Base-by-base conservation (phyloP, 2,113 vertebrate species). In the Columba livia region DNA sequence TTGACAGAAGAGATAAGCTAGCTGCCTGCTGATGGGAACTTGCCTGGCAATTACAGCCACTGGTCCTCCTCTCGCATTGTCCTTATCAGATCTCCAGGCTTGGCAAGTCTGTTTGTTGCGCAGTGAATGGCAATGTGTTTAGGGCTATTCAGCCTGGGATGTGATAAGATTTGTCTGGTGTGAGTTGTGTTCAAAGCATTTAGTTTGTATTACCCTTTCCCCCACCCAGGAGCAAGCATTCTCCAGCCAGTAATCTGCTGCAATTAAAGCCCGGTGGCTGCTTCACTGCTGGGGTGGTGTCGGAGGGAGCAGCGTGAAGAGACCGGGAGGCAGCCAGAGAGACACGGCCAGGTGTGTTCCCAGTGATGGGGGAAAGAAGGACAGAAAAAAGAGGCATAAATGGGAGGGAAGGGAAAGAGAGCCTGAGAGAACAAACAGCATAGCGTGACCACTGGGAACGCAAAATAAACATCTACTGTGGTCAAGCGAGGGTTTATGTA, bases 1-100 rank as follows among this genome's bases (percentile, higher is more conserved):
- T 80, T 96, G 96, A 94, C 89, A 95, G 79, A 58, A 82, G 85
- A 89, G 93, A 96, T 96, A 93, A 95, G 73, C 50, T 94, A 53
- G 80, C 58, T 94, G 2, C 0, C 0, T 69, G 29, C 32, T 15
- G 56, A 85, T 87, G 79, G 88, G 67, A 92, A 87, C 89, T 93
- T 31, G 69, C 79, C 77, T 95, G 82, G 86, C 86, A 85, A 44
- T 56, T 38, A 25, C 3, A 83, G 84, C 88, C 74, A 44, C 51
- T 2, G 5, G 50, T 86, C 9, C 16, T 88, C 58, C 62, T 92
- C 1, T 92, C 1, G 2, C 42, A 42, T 54, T 85, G 74, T 90
- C 75, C 85, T 97, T 88, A 93, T 93, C 93, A 57, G 83, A 80
- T 93, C 80, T 93, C 44, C 78, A 50, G 53, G 77, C 48, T 79